phyloP scores from a whole-genome alignment of 2,888 invertebrate species.

The Andrena chrysosceles region DNA sequence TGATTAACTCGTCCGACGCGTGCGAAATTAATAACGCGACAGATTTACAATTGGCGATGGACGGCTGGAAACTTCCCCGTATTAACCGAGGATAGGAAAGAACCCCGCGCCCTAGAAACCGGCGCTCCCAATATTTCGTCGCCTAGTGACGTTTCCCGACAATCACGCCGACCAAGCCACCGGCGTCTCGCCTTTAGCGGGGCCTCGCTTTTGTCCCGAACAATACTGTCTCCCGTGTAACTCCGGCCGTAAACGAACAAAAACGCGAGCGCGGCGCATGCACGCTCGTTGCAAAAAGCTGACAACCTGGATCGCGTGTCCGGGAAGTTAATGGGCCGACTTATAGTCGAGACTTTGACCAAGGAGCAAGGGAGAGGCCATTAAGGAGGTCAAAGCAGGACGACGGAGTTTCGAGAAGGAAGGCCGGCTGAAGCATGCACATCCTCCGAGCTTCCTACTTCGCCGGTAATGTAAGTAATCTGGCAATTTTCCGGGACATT shows the following conservation, averaged over 20 bases:
- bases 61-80: background rate
- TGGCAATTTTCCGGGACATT: conserved; percentile 78
- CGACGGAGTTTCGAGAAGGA: conserved; percentile 11
- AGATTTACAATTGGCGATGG: background rate
- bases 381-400: conserved; percentile 18
- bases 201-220: background rate
- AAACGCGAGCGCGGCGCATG: background rate
- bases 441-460: conserved; percentile 27
- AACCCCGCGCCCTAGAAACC: background rate
- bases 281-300: conserved; percentile 20
- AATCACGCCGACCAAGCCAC: background rate
- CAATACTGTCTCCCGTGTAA: background rate
- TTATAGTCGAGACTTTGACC: conserved; percentile 31
- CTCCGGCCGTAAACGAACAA: background rate
- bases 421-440: conserved; percentile 24
- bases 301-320: conserved; percentile 57
- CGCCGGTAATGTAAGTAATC: conserved; percentile 61
- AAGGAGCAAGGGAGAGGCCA: conserved; percentile 1
- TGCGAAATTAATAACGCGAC: conserved; percentile 14
- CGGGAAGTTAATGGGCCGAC: conserved; percentile 56
- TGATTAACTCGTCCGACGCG: background rate
- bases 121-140: background rate
- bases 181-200: background rate
- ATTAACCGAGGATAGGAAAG: background rate
- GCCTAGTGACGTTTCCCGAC: background rate